Percentiles rank a stretch among this genome's conserved stretches.
phyloP scores from a whole-genome alignment of 2,888 invertebrate genomes.

The Mantis religiosa region DNA sequence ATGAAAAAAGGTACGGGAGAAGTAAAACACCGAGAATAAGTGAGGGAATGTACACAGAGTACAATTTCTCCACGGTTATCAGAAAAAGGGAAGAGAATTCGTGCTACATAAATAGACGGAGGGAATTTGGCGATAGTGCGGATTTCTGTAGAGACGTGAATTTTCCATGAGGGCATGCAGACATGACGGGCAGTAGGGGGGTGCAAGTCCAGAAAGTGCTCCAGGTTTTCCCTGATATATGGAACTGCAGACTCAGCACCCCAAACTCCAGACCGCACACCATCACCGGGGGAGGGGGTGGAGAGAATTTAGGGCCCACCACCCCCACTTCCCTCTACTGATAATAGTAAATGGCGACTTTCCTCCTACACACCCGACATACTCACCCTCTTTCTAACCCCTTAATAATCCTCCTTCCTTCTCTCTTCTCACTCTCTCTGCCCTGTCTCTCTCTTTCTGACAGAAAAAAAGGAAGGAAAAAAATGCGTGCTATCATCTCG shows the following conservation, averaged over 20 bases:
- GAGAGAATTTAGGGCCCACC: background rate
- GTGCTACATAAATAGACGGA: background rate
- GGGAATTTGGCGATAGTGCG: conserved; percentile 28
- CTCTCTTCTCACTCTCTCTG: conserved; percentile 1
- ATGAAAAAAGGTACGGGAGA: background rate
- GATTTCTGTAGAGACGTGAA: conserved; percentile 28
- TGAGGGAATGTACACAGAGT: background rate
- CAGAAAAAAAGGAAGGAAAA: background rate
- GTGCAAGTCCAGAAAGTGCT: conserved; percentile 23
- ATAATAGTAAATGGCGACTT: conserved; percentile 27
- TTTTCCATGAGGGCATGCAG: conserved; percentile 29
- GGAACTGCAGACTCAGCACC: conserved; percentile 25
- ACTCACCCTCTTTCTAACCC: conserved; percentile 14
- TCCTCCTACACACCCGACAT: conserved; percentile 2
- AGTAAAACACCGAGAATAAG: background rate
- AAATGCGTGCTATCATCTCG: background rate
- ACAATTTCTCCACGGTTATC: background rate
- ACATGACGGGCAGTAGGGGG: background rate
- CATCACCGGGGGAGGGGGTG: background rate
- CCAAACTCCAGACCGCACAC: background rate
- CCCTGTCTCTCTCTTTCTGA: background rate
- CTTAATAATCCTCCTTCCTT: conserved; percentile 18
- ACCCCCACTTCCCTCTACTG: conserved; percentile 4
- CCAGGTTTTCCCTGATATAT: conserved; percentile 25
- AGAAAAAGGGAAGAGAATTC: background rate